A percentile compares a stretch with the other conserved stretches of the same genome.
Conservation (phyloP, 2,888 invertebrate genomes). For the Lapara coniferarum region DNA sequence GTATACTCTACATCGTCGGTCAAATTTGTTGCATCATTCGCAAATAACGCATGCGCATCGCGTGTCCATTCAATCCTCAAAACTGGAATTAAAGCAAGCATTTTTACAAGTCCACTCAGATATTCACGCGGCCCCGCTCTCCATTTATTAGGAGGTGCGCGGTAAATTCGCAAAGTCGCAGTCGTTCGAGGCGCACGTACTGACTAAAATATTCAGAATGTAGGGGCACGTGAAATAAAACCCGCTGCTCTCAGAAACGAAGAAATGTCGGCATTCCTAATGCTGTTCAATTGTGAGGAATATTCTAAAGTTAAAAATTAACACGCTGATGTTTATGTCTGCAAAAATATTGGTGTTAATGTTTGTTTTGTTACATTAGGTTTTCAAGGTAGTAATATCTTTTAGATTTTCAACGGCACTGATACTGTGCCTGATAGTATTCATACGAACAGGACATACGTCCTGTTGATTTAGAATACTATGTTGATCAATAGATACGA, state of each 20-base stretch:
- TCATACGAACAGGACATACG: too few relatives aligned
- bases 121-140: slow-evolving; percentile 24
- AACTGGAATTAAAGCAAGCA: slow-evolving; percentile 20
- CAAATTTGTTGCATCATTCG: too few relatives aligned
- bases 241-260: slow-evolving; percentile 31
- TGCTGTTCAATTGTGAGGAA: slow-evolving; percentile 20
- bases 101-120: slow-evolving; percentile 21
- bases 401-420: too few relatives aligned
- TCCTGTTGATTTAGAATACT: too few relatives aligned
- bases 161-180: slow-evolving; percentile 22
- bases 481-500: too few relatives aligned
- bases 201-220: slow-evolving; percentile 59
- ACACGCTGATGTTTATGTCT: neutral
- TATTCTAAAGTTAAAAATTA: slow-evolving; percentile 17
- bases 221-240: slow-evolving; percentile 54
- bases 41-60: neutral
- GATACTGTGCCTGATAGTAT: too few relatives aligned
- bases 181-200: slow-evolving; percentile 45
- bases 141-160: slow-evolving; percentile 23
- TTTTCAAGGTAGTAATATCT: too few relatives aligned
- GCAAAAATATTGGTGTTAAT: neutral
- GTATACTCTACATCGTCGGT: too few relatives aligned
- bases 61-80: neutral
- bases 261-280: slow-evolving; percentile 24
- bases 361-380: neutral